Evolutionary conservation across 2,888 invertebrate genomes (phyloP).

Genomic region (Ichneumon xanthorius): DNA sequence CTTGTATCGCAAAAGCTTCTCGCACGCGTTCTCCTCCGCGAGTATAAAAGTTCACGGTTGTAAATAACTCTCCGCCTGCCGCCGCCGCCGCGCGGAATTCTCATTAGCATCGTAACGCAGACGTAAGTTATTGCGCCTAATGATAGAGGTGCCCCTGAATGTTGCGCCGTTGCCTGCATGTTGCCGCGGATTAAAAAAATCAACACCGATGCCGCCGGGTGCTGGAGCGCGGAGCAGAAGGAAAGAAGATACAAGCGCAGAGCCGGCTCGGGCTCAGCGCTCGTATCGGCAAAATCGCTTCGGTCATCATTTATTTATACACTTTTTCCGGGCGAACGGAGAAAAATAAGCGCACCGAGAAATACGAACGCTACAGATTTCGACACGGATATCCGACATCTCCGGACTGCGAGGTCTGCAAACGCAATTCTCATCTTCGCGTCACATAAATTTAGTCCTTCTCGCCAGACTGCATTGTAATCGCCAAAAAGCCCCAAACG

Average conservation of each 20-base stretch:
- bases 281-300: conserved; percentile 1
- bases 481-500: background rate
- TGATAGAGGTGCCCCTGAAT: conserved; percentile 77
- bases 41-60: conserved; percentile 63
- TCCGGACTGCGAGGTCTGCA: background rate
- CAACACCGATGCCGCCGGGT: conserved; percentile 36
- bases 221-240: background rate
- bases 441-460: background rate
- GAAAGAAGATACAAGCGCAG: background rate
- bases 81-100: conserved; percentile 71
- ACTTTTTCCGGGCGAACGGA: conserved; percentile 16
- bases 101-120: conserved; percentile 80
- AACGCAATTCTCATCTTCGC: background rate
- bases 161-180: conserved; percentile 57
- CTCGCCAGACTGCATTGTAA: too few relatives aligned
- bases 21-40: conserved; percentile 30
- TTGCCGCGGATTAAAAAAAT: conserved; percentile 26
- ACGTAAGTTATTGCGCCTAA: conserved; percentile 79
- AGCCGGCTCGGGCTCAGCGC: background rate
- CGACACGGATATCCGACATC: conserved; percentile 41
- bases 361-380: conserved; percentile 50
- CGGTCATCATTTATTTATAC: conserved; percentile 21
- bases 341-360: conserved; percentile 17
- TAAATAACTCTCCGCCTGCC: conserved; percentile 63
- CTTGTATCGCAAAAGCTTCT: conserved; percentile 26